These are phyloP conservation scores for Oxygymnocypris stewartii DNA, from an alignment of 2,113 vertebrate species.

Conservation along the genomic window DNA sequence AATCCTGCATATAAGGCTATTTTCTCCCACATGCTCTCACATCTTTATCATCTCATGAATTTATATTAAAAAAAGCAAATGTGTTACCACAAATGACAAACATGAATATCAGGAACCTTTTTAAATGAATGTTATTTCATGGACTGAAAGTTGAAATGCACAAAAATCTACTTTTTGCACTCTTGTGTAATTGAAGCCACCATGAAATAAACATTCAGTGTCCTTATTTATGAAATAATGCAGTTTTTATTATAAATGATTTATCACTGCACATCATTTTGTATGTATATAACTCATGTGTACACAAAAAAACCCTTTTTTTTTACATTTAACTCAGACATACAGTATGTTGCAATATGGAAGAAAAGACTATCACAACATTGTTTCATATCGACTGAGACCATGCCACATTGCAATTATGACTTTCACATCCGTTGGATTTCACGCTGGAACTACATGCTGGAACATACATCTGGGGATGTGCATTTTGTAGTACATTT, in stretches of 20 bases:
- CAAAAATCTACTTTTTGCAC: neutral
- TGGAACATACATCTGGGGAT: neutral
- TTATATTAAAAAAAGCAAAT: neutral
- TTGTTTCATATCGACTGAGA: neutral
- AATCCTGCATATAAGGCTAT: neutral
- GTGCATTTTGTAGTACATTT: neutral
- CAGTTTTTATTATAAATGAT: too few species aligned
- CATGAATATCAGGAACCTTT: neutral
- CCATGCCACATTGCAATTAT: neutral
- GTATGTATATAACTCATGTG: neutral
- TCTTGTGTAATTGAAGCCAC: neutral
- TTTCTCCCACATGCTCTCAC: neutral
- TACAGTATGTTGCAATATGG: neutral
- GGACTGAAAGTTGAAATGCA: neutral
- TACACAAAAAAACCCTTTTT: neutral
- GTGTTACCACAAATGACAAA: neutral
- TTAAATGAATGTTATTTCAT: neutral
- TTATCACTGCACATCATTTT: neutral
- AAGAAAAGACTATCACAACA: neutral
- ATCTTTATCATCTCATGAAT: constrained; percentile 1
- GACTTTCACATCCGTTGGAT: neutral
- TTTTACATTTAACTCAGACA: neutral
- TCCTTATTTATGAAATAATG: too few species aligned
- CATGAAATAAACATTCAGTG: neutral
- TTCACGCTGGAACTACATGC: neutral